Evolutionary conservation across 2,888 invertebrate genomes (phyloP), one percentile per base, ranked within the genome.

Genomic region (Ectemnius lituratus): DNA sequence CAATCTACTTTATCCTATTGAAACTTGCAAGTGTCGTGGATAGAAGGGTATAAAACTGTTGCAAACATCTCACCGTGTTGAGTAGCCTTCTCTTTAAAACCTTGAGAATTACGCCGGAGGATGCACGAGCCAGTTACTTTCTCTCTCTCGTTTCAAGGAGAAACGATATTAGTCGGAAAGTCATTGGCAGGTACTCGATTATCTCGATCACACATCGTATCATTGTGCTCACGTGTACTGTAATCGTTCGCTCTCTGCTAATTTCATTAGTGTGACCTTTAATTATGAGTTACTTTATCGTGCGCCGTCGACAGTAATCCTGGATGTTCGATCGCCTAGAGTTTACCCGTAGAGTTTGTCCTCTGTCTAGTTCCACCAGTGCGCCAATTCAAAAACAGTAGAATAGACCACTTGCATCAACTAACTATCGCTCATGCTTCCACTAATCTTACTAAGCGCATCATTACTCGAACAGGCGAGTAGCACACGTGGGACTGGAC

Each of bases 91-190:
- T 73, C 65, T 72, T 61, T 62, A 61, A 75, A 62, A 68, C 61
- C 64, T 68, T 62, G 52, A 52, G 83, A 83, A 84, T 83, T 83
- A 83, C 80, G 83, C 76, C 68, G 83, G 81, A 73, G 81, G 56
- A 64, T 45, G 62, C 47, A 49, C 56, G 63, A 27, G 67, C 58
- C 66, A 76, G 52, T 76, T 76, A 73, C 69, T 80, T 84, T 82
- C 80, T 84, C 75, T 84, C 75, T 81, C 84, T 84, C 73, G 59
- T 82, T 77, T 67, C 73, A 62, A 65, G 57, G n/a, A 70, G 14
- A 60, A 72, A 66, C 56, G 61, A 62, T 67, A 65, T 20, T 62
- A 46, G 47, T 28, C 28, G 49, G 52, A 67, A 64, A 18, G 23
- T 62, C 56, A 70, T 83, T 80, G 81, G 78, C 83, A 76, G 58